A percentile compares a stretch with the other conserved stretches of the same genome.
Evolutionary conservation across 2,113 vertebrate species (phyloP).

Genomic region (Actinemys pallida): DNA sequence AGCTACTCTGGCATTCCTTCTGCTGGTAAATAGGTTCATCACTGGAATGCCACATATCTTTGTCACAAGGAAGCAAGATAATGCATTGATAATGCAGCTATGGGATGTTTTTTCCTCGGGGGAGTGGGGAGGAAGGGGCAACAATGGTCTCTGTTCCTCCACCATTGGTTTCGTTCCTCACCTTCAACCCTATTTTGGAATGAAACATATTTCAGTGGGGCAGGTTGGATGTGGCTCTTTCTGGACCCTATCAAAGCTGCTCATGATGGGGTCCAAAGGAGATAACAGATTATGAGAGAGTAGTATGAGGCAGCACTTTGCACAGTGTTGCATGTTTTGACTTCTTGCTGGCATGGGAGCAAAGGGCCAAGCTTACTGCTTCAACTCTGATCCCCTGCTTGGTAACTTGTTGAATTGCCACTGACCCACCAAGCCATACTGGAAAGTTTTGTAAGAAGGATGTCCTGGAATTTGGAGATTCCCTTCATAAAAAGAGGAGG

Average conservation of each 20-base stretch:
- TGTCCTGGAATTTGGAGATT: background rate
- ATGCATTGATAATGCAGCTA: conserved; percentile 30
- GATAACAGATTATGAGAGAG: background rate
- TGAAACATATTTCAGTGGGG: background rate
- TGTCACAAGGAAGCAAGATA: conserved; percentile 23
- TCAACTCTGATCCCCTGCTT: accelerated
- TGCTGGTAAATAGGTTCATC: background rate
- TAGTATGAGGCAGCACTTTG: background rate
- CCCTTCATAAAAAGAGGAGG: background rate
- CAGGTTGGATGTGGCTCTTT: conserved; percentile 15
- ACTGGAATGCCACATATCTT: conserved; percentile 42
- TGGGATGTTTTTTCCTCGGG: conserved; percentile 48
- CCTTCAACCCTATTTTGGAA: conserved; percentile 30
- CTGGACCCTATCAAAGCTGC: conserved; percentile 11
- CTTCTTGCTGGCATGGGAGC: background rate
- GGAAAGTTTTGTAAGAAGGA: background rate
- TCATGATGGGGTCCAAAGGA: conserved; percentile 21
- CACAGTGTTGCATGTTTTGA: too few species aligned
- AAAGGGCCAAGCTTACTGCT: background rate
- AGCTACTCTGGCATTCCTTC: background rate
- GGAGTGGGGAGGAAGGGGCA: too few species aligned
- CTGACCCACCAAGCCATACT: background rate
- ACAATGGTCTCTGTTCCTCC: too few species aligned
- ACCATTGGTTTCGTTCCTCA: conserved; percentile 7
- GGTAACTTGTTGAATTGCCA: background rate